Conservation (phyloP, 1,140 invertebrate species). For the Oedothorax gibbosus region DNA sequence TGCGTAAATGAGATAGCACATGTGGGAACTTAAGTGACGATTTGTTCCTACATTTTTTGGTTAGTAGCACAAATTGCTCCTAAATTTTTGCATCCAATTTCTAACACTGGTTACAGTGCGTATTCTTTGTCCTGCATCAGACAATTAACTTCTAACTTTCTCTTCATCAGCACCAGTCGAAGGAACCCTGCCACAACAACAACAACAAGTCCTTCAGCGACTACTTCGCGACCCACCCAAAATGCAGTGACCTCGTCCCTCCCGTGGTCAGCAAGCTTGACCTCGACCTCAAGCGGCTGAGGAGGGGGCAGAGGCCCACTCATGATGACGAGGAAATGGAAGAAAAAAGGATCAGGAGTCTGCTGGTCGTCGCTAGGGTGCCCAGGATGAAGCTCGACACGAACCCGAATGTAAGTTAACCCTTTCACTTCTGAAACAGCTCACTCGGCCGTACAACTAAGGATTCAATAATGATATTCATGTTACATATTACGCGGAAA, state of each 20-base stretch:
- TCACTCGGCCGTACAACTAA: too few relatives aligned
- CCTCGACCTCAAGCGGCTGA: conserved; percentile 18
- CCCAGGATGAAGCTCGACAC: conserved; percentile 23
- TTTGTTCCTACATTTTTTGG: too few relatives aligned
- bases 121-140: too few relatives aligned
- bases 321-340: conserved; percentile 31
- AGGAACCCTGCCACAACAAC: not conserved
- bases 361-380: conserved; percentile 25
- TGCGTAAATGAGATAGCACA: too few relatives aligned
- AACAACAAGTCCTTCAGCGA: not conserved
- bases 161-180: not conserved
- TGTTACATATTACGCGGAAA: too few relatives aligned
- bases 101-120: too few relatives aligned
- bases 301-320: not conserved
- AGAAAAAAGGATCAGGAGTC: conserved; percentile 21
- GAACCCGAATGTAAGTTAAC: conserved; percentile 9
- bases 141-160: not conserved
- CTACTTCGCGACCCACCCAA: conserved; percentile 7
- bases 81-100: too few relatives aligned
- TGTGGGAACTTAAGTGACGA: too few relatives aligned
- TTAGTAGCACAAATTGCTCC: too few relatives aligned
- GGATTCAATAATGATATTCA: too few relatives aligned
- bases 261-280: conserved; percentile 41
- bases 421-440: too few relatives aligned
- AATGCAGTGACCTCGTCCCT: not conserved